A percentile compares a stretch with the other conserved stretches of the same genome.
phyloP scores from a whole-genome alignment of 2,797 vertebrate genomes.

The Amphiprion clarkii region DNA sequence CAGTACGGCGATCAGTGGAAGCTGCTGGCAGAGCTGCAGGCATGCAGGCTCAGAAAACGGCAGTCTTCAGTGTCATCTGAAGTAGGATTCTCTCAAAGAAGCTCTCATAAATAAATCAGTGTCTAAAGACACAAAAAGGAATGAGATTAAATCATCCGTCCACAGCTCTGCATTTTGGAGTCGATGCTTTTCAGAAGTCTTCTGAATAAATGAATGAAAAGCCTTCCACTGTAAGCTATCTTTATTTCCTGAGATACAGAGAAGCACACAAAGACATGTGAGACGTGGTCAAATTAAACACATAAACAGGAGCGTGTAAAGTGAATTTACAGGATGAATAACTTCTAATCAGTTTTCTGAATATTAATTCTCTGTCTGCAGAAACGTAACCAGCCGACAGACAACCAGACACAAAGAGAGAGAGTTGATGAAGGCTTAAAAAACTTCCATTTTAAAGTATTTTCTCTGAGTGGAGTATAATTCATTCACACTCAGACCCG shows the following conservation, averaged over 20 bases:
- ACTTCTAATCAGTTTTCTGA: conserved; percentile 14
- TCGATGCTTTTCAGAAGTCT: conserved; percentile 10
- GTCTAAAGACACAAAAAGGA: conserved; percentile 40
- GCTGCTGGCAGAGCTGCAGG: conserved; percentile 13
- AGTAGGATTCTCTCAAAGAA: conserved; percentile 18
- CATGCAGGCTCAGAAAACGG: conserved; percentile 6
- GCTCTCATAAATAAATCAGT: conserved; percentile 55
- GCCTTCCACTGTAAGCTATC: not conserved
- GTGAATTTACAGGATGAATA: conserved; percentile 19
- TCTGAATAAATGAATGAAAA: conserved; percentile 30
- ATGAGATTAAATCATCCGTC: conserved; percentile 50
- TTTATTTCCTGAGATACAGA: conserved; percentile 8
- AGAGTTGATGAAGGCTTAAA: not conserved
- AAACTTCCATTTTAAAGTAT: conserved; percentile 5
- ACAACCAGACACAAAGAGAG: not conserved
- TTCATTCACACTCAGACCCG: conserved; percentile 47
- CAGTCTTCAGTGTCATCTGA: conserved; percentile 29
- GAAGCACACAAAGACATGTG: not conserved
- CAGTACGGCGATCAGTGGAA: conserved; percentile 18
- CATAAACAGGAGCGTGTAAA: conserved; percentile 12
- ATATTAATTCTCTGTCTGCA: not conserved
- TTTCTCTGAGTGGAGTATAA: conserved; percentile 47
- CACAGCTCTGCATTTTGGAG: not conserved
- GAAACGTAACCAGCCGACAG: conserved; percentile 8
- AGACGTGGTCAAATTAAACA: conserved; percentile 4